Conservation (phyloP, 23 tunicate species). For the Halocynthia aurantium region DNA sequence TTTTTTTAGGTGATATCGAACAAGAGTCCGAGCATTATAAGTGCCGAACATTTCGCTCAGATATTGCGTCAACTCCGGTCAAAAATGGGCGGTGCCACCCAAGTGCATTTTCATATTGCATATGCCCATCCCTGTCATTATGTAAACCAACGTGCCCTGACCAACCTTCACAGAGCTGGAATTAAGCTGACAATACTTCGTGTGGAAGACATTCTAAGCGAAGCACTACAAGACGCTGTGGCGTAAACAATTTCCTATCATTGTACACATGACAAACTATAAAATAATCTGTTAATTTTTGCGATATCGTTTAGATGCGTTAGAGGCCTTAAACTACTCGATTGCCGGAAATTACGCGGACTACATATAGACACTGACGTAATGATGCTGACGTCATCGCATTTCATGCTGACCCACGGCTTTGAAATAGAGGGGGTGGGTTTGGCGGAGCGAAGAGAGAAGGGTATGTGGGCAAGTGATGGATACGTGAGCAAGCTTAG, state of each 20-base stretch:
- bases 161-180: constrained; percentile 52
- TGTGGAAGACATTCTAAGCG: constrained; percentile 43
- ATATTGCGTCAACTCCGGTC: constrained; percentile 22
- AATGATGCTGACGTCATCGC: constrained; percentile 39
- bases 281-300: not conserved
- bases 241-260: constrained; percentile 2
- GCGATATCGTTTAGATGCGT: constrained; percentile 12
- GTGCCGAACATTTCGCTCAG: constrained; percentile 55
- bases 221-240: constrained; percentile 37
- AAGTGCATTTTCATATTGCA: constrained; percentile 21
- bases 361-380: constrained; percentile 21
- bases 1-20: constrained; percentile 30
- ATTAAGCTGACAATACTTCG: constrained; percentile 37
- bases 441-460: constrained; percentile 24
- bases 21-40: constrained; percentile 63
- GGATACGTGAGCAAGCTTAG: constrained; percentile 23
- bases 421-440: constrained; percentile 32
- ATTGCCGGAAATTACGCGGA: constrained; percentile 26
- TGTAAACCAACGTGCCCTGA: constrained; percentile 45
- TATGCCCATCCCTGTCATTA: constrained; percentile 68
- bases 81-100: constrained; percentile 10
- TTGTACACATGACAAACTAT: no score
- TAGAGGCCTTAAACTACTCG: constrained; percentile 6
- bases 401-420: constrained; percentile 30
- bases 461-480: constrained; percentile 13